Evolutionary conservation across 1,140 invertebrate species (phyloP).

Genomic region (Neotoxoptera formosana): DNA sequence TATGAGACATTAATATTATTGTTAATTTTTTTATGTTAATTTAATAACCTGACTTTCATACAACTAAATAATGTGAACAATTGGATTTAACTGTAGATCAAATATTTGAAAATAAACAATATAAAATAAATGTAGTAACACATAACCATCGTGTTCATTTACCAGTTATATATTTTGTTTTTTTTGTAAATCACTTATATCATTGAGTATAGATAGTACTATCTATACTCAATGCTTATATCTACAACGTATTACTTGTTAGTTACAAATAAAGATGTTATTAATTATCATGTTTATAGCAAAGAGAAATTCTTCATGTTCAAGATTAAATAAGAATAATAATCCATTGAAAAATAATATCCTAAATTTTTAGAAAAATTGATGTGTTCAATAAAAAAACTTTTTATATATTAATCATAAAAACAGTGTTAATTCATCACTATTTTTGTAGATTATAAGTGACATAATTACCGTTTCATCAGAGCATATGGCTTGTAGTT

Average conservation of each 20-base stretch:
- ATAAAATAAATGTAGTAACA: not conserved
- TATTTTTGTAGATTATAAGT: not conserved
- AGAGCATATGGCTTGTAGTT: slow-evolving; percentile 95
- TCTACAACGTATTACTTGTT: too few relatives aligned
- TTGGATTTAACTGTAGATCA: not conserved
- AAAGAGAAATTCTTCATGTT: too few relatives aligned
- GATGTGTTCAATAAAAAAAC: not conserved
- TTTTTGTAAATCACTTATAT: not conserved
- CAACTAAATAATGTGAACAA: not conserved
- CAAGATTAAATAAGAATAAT: too few relatives aligned
- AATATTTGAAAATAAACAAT: not conserved
- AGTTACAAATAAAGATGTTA: too few relatives aligned
- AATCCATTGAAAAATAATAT: too few relatives aligned
- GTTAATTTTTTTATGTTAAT: not conserved
- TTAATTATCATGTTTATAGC: too few relatives aligned
- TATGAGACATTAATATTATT: not conserved
- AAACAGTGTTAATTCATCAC: not conserved
- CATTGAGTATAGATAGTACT: too few relatives aligned
- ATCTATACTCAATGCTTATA: too few relatives aligned
- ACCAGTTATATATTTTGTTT: not conserved
- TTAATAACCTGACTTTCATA: not conserved
- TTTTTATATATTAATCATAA: not conserved
- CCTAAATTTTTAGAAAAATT: too few relatives aligned
- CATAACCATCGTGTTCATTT: not conserved
- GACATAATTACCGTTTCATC: slow-evolving; percentile 88